Conservation (phyloP, 2,797 vertebrate species). For the Vespertilio murinus region DNA sequence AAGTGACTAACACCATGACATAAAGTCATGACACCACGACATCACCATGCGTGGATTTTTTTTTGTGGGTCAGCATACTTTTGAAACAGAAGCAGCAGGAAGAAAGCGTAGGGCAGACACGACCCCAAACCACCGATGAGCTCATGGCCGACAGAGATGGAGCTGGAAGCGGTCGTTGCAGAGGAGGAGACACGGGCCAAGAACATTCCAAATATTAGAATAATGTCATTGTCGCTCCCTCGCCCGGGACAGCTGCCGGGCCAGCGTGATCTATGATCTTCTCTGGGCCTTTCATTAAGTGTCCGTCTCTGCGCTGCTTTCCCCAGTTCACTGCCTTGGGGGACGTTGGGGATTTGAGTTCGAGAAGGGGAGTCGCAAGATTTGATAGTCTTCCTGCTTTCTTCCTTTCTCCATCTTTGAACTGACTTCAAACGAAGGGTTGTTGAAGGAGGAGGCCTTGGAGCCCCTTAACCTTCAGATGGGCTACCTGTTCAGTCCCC, state of each 20-base stretch:
- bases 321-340: slow-evolving; percentile 1
- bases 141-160: background rate
- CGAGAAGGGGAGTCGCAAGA: slow-evolving; percentile 60
- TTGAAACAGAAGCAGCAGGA: background rate
- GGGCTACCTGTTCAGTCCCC: background rate
- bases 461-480: background rate
- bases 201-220: slow-evolving; percentile 41
- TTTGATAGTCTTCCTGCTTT: slow-evolving; percentile 53
- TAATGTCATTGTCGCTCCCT: slow-evolving; percentile 53
- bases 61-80: background rate
- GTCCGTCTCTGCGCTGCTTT: slow-evolving; percentile 46
- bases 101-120: background rate
- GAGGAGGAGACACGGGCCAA: background rate
- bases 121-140: background rate
- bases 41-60: background rate
- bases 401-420: background rate
- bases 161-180: background rate
- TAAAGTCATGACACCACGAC: background rate
- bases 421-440: slow-evolving; percentile 36
- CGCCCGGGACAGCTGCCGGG: slow-evolving; percentile 18
- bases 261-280: slow-evolving; percentile 59
- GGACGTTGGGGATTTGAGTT: slow-evolving; percentile 61
- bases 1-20: background rate
- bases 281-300: slow-evolving; percentile 64
- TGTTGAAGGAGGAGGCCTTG: background rate